Percentiles rank a stretch among this genome's conserved stretches.
Evolutionary conservation across 2,797 vertebrate genomes (phyloP).

Genomic region (Melanotaenia nigrans): DNA sequence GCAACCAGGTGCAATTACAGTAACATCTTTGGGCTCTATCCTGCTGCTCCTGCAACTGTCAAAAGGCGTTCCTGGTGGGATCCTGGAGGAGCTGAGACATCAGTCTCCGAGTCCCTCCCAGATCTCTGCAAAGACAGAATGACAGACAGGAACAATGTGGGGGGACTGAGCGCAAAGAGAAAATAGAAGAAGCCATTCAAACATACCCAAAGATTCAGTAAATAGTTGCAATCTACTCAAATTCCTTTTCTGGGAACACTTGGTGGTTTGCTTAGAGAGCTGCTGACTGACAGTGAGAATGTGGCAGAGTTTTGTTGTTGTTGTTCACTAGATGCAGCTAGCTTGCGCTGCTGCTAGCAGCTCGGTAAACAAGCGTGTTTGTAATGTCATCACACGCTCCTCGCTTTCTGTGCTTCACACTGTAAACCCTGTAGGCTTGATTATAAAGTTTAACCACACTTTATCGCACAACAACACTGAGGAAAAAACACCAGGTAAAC

Average conservation of each 20-base stretch:
- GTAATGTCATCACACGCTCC: slow-evolving; percentile 74
- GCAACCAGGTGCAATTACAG: slow-evolving; percentile 89
- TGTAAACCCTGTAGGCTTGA: slow-evolving; percentile 80
- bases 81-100: slow-evolving; percentile 84
- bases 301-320: slow-evolving; percentile 72
- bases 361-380: slow-evolving; percentile 76
- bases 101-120: slow-evolving; percentile 80
- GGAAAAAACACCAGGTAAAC: slow-evolving; percentile 69
- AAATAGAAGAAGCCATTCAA: slow-evolving; percentile 71
- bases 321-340: slow-evolving; percentile 57
- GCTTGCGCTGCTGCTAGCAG: slow-evolving; percentile 56
- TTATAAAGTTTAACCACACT: slow-evolving; percentile 81
- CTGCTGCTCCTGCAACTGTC: slow-evolving; percentile 85
- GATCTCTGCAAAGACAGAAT: slow-evolving; percentile 79
- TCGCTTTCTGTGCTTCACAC: slow-evolving; percentile 47
- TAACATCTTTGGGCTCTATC: slow-evolving; percentile 85
- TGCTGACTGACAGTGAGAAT: slow-evolving; percentile 73
- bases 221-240: slow-evolving; percentile 72
- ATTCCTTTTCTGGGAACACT: slow-evolving; percentile 66
- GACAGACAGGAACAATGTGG: slow-evolving; percentile 72
- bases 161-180: slow-evolving; percentile 55
- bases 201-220: slow-evolving; percentile 75
- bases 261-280: slow-evolving; percentile 66
- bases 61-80: slow-evolving; percentile 83
- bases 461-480: slow-evolving; percentile 72